These are phyloP conservation scores for Pseudopipra pipra DNA, from an alignment of 2,113 vertebrate genomes.

Conservation along the genomic window DNA sequence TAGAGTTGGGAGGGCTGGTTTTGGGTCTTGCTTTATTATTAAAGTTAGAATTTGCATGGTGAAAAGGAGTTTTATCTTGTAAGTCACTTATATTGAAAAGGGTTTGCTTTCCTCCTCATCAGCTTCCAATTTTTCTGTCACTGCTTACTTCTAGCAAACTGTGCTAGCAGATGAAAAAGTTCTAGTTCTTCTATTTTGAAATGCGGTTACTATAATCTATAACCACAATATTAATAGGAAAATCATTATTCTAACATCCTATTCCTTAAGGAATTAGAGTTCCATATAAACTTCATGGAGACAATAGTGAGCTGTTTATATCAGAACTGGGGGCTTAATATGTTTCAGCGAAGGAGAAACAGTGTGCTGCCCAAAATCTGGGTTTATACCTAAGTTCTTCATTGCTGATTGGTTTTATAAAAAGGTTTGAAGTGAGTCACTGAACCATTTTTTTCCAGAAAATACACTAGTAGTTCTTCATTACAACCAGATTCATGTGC, in stretches of 20 bases:
- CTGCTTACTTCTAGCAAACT: not conserved
- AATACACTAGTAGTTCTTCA: not conserved
- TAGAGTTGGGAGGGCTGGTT: not conserved
- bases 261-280: not conserved
- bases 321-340: rapidly evolving
- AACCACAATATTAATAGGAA: not conserved
- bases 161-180: not conserved
- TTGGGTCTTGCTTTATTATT: not conserved
- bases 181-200: not conserved
- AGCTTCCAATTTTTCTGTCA: not conserved
- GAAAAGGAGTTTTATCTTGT: not conserved
- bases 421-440: not conserved
- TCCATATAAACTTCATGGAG: not conserved
- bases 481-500: not conserved
- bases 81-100: not conserved
- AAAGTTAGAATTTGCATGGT: not conserved
- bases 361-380: not conserved
- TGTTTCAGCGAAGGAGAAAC: rapidly evolving
- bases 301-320: not conserved
- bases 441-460: not conserved
- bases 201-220: not conserved
- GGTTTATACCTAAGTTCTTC: not conserved
- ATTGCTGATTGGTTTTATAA: not conserved
- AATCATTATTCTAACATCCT: not conserved
- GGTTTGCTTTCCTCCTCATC: not conserved